Evolutionary conservation across 2,113 vertebrate species (phyloP), one percentile per base, ranked within the genome.

Genomic region (Myotis davidii): DNA sequence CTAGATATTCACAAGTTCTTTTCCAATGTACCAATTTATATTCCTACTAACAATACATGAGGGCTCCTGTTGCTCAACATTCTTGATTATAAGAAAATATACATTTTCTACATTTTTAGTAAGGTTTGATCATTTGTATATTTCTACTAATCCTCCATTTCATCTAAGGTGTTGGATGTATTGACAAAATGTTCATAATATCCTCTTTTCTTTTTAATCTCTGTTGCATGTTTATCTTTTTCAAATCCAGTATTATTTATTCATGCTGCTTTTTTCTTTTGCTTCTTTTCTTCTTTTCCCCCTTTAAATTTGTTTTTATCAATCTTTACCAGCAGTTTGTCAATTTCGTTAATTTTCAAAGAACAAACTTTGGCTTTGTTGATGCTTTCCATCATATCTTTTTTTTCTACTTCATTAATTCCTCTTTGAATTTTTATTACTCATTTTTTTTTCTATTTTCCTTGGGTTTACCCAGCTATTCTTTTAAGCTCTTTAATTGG

Each of bases 101-200:
- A 85, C 8, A 83, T 69, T 70, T 96, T 86, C 54, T 78, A 74
- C 3, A 64, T 42, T 88, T 81, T 92, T n/a, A 81, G 37, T 82
- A 54, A 91, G 10, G 4, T 88, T 48, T 29, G n/a, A 20, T 82
- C 65, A 86, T 83, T 85, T 96, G 16, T 42, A 34, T 64, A 78
- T 72, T 91, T 96, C 73, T 78, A 85, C n/a, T 64, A 90, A 54
- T 69, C 91, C 64, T 92, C 34, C 17, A 93, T 72, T 96, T 93
- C 50, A 77, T 6, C 1, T 56, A 72, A 91, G 3, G 3, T 93
- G 27, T 61, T 69, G 72, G 78, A 84, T 67, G 9, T 82, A 93
- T 23, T 90, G 16, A 88, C 64, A 85, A 92, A 90, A 18, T 79
- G 16, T 52, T 27, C 27, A 39, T 73, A 59, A 74, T n/a, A 85